phyloP scores from a whole-genome alignment of 2,888 invertebrate genomes.

The Nomada fabriciana region DNA sequence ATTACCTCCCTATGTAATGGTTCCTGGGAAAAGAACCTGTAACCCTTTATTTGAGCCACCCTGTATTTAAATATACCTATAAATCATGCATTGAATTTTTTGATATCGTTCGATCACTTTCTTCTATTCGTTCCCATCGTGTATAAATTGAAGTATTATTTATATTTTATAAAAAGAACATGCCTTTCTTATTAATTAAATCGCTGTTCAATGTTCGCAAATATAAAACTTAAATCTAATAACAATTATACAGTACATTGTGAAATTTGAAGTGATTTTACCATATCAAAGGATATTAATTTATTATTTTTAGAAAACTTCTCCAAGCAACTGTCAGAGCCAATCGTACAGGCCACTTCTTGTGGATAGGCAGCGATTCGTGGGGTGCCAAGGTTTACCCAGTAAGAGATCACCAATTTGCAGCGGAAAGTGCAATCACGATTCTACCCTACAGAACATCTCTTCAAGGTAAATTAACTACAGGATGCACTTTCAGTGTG shows the following conservation, averaged over 20 bases:
- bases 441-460: constrained; percentile 87
- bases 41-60: too few relatives aligned
- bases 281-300: neutral
- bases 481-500: neutral
- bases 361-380: constrained; percentile 90
- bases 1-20: too few relatives aligned
- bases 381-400: constrained; percentile 89
- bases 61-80: too few relatives aligned
- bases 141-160: too few relatives aligned
- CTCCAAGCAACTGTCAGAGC: constrained; percentile 87
- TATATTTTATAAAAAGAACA: too few relatives aligned
- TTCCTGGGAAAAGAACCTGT: too few relatives aligned
- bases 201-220: too few relatives aligned
- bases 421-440: constrained; percentile 88
- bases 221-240: too few relatives aligned
- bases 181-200: too few relatives aligned
- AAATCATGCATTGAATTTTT: too few relatives aligned
- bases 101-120: too few relatives aligned
- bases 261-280: neutral
- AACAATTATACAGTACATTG: neutral
- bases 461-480: constrained; percentile 84
- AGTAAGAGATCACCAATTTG: constrained; percentile 87
- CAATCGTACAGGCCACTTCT: constrained; percentile 87
- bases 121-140: too few relatives aligned
- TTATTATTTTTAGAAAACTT: constrained; percentile 84